These are phyloP conservation scores for Cryptosula pallasiana DNA, from an alignment of 2,888 invertebrate genomes.

Conservation along the genomic window DNA sequence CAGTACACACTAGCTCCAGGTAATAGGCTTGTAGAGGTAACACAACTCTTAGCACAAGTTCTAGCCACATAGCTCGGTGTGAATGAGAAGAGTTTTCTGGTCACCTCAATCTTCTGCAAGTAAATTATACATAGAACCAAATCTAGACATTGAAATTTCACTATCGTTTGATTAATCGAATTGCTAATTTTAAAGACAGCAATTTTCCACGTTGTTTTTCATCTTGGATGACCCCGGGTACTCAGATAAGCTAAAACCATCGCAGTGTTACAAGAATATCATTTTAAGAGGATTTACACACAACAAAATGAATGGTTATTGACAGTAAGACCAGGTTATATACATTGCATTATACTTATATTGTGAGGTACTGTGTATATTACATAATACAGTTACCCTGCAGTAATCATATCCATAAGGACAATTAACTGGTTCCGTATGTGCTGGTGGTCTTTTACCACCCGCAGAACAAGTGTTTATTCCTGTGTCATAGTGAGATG, in stretches of 20 bases:
- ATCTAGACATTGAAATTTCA: too few species aligned
- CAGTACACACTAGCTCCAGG: not conserved
- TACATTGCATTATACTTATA: not conserved
- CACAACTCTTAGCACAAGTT: not conserved
- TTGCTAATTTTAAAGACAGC: too few species aligned
- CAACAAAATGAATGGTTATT: not conserved
- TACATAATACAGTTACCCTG: not conserved
- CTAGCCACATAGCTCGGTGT: not conserved
- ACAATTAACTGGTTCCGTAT: not conserved
- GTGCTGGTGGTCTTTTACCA: not conserved
- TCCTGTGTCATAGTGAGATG: not conserved
- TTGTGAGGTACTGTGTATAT: not conserved
- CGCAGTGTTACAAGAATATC: too few species aligned
- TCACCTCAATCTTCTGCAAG: not conserved
- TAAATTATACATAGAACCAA: too few species aligned
- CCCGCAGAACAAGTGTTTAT: not conserved
- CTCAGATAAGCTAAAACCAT: too few species aligned
- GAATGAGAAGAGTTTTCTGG: not conserved
- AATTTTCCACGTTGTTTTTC: too few species aligned
- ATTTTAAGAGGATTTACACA: too few species aligned
- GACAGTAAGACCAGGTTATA: not conserved
- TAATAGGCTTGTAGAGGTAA: not conserved
- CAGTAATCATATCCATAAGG: constrained; percentile 11
- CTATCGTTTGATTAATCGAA: too few species aligned
- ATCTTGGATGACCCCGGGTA: too few species aligned